Conservation (phyloP, 2,113 vertebrate genomes). For the Misgurnus mizolepis region DNA sequence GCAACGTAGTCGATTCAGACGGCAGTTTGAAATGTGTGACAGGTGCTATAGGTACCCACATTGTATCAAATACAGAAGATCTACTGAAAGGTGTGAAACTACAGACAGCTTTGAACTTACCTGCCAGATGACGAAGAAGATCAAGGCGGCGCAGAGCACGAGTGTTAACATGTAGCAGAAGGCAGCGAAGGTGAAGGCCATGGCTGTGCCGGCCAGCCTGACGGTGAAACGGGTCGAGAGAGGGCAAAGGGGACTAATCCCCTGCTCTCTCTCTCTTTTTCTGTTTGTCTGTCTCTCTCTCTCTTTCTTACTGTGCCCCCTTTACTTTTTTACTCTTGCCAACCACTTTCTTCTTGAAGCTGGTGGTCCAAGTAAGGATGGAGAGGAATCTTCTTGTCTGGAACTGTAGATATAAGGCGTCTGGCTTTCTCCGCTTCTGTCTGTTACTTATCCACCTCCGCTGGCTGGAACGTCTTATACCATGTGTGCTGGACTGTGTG, state of each 20-base stretch:
- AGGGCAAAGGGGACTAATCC: constrained; percentile 53
- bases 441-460: constrained; percentile 21
- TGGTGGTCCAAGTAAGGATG: constrained; percentile 11
- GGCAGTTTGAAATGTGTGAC: constrained; percentile 25
- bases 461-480: constrained; percentile 26
- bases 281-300: neutral
- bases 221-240: constrained; percentile 57
- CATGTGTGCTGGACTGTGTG: neutral
- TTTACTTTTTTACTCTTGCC: neutral
- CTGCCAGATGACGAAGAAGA: constrained; percentile 99
- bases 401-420: constrained; percentile 24
- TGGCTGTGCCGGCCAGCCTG: constrained; percentile 75
- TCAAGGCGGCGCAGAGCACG: constrained; percentile 92
- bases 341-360: constrained; percentile 7
- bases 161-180: constrained; percentile 99
- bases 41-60: constrained; percentile 2
- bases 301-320: neutral
- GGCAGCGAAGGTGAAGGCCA: constrained; percentile 97
- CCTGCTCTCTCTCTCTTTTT: constrained; percentile 52
- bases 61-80: neutral
- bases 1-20: neutral
- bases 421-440: constrained; percentile 36
- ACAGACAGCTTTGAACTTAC: constrained; percentile 75
- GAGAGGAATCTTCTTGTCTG: constrained; percentile 31
- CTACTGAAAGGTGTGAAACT: neutral